A percentile compares a stretch with the other conserved stretches of the same genome.
Evolutionary conservation across 2,888 invertebrate species (phyloP).

Genomic region (Noctua comes): DNA sequence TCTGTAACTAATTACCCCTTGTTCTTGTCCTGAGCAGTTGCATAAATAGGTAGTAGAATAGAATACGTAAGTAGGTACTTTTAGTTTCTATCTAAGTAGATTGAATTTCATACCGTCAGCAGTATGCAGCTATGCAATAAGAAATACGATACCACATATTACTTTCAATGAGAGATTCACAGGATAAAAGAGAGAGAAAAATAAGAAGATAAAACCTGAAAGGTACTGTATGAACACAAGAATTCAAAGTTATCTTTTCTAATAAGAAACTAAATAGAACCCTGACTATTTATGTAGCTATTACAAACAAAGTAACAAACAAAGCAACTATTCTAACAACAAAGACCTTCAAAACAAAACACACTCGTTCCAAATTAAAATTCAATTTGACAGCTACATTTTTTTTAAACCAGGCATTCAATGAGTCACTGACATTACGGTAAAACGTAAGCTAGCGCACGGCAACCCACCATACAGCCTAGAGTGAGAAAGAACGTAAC

Average conservation of each 20-base stretch:
- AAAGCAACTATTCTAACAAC: neutral
- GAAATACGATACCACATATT: neutral
- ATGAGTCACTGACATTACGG: constrained; percentile 58
- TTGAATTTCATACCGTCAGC: neutral
- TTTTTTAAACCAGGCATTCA: constrained; percentile 24
- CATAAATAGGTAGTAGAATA: neutral
- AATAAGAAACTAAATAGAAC: constrained; percentile 32
- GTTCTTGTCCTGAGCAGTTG: neutral
- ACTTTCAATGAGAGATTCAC: neutral
- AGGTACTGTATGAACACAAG: neutral
- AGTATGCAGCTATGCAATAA: neutral
- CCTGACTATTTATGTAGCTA: neutral
- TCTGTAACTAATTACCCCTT: neutral
- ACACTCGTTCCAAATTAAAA: constrained; percentile 47
- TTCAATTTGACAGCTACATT: constrained; percentile 31
- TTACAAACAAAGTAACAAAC: constrained; percentile 9
- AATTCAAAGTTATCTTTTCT: constrained; percentile 10
- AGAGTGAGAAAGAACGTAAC: constrained; percentile 85
- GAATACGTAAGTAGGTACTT: neutral
- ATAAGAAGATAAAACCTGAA: neutral
- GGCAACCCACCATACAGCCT: constrained; percentile 76
- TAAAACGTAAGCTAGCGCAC: constrained; percentile 50
- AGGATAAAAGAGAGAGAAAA: neutral
- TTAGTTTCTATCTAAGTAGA: neutral
- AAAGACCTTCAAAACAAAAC: constrained; percentile 14